A percentile compares a stretch with the other conserved stretches of the same genome.
Evolutionary conservation across 1,140 invertebrate genomes (phyloP).

Genomic region (Pteromalus puparum): DNA sequence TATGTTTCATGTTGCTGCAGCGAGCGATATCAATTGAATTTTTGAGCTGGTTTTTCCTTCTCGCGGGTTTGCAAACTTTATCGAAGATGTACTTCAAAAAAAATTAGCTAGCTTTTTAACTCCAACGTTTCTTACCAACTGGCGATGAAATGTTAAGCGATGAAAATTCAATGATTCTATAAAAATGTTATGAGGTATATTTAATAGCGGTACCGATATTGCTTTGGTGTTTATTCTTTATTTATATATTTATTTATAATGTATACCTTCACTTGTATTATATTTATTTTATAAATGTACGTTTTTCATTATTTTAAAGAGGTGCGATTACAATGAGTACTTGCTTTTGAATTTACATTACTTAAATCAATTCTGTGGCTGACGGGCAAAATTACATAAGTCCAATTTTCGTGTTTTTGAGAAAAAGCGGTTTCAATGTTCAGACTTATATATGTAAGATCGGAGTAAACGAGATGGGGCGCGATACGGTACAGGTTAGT

Average conservation of each 20-base stretch:
- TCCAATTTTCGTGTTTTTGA: no score
- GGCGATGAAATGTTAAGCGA: not conserved
- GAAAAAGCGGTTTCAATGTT: no score
- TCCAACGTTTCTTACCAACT: not conserved
- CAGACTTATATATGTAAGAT: no score
- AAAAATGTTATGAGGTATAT: not conserved
- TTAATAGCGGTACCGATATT: not conserved
- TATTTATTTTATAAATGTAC: not conserved
- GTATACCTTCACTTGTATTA: no score
- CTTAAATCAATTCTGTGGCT: no score
- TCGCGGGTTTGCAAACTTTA: not conserved
- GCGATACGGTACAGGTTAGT: no score
- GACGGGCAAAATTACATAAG: no score
- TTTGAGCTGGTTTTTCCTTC: not conserved
- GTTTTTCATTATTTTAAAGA: not conserved
- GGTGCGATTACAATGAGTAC: no score
- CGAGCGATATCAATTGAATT: not conserved
- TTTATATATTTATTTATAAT: not conserved
- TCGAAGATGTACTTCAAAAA: not conserved
- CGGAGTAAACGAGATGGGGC: no score
- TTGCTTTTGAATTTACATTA: not conserved
- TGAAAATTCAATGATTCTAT: not conserved
- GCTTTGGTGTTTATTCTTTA: not conserved
- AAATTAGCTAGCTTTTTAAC: conserved; percentile 11
- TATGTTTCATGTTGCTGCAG: not conserved